These are phyloP conservation scores for Myzus persicae DNA, from an alignment of 1,140 invertebrate species.

Conservation along the genomic window DNA sequence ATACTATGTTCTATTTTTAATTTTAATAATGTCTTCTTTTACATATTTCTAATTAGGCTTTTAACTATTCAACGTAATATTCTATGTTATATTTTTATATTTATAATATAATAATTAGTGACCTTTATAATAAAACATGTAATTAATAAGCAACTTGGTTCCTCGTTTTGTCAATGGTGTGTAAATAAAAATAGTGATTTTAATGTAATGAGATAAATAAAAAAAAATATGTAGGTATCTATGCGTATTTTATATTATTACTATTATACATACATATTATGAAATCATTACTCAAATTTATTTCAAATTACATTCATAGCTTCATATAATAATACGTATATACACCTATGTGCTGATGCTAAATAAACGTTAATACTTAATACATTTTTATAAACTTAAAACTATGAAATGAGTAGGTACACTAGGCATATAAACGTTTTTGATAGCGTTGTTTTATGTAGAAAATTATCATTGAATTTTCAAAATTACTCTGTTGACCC, in stretches of 20 bases:
- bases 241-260: no score
- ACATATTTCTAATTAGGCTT: conserved; percentile 15
- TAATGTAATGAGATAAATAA: not conserved
- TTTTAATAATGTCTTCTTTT: not conserved
- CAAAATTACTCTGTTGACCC: not conserved
- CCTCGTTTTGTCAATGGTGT: not conserved
- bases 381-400: not conserved
- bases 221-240: not conserved
- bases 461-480: not conserved
- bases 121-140: not conserved
- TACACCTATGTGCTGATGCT: not conserved
- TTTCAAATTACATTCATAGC: no score
- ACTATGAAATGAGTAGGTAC: no score
- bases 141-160: not conserved
- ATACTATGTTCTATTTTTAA: conserved; percentile 27
- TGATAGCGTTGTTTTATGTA: not conserved
- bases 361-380: not conserved
- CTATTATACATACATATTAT: no score
- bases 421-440: not conserved
- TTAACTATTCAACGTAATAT: not conserved
- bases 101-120: not conserved
- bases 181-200: not conserved
- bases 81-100: not conserved
- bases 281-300: no score
- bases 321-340: not conserved